Base-by-base conservation (phyloP, 2,888 invertebrate species). In the Cataglyphis cursor region DNA sequence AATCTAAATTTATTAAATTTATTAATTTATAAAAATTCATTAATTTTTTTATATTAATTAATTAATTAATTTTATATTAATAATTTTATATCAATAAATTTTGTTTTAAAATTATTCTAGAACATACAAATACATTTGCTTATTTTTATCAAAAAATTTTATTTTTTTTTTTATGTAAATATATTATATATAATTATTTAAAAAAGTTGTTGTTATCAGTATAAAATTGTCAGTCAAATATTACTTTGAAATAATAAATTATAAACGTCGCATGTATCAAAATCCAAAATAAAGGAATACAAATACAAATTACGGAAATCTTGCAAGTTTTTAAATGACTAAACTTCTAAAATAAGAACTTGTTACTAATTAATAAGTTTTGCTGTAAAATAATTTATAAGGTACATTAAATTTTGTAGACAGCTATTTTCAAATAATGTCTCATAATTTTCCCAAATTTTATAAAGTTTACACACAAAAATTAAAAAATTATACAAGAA, bases 321-420 rank as follows among this genome's bases (percentile, higher is more conserved):
- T 65, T 65, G 54, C 38, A 4, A 51, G 9, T 21, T 75, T 64
- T 75, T 75, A 76, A 54, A 66, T 12, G 6, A 2, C n/a, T 24
- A 24, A 51, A 2, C 35, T 24, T 51, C 41, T 68, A 12, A 51
- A 24, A 4, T 24, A 21, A 18, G 66, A 5, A 9, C 38, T 75
- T 15, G 4, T 12, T 4, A 10, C 24, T 75, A 75, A 62, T 66
- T 76, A 1, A 74, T 31, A 21, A 31, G 2, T 18, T 31, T n/a
- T 51, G 0, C 3, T 35, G n/a, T 2, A n/a, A 3, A 51, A 44
- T 64, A 64, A 82, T 76, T 65, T 24, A 48, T 35, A 24, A 41
- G 6, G 15, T 44, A 15, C 3, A 1, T 31, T 31, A n/a, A 21
- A 59, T 44, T 35, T 76, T 5, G 59, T 31, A 41, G 65, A 61